Evolutionary conservation across 2,797 vertebrate species (phyloP).

Genomic region (Syndactyla subalaris): DNA sequence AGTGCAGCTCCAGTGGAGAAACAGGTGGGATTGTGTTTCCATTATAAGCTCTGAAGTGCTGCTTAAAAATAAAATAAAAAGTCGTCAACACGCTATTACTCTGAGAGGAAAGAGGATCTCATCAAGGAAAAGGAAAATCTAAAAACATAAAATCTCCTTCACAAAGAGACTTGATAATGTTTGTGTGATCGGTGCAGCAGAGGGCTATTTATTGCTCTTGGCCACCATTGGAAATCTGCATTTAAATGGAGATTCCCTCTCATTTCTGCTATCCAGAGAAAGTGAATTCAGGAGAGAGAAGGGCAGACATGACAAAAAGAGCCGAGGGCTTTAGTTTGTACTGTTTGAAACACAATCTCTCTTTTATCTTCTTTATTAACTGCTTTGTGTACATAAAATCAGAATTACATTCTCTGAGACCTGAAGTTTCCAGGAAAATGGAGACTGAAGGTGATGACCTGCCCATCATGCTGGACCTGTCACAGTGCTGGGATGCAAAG

Average conservation of each 20-base stretch:
- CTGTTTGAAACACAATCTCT: constrained; percentile 18
- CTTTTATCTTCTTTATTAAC: constrained; percentile 47
- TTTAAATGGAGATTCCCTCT: constrained; percentile 61
- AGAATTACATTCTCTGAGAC: background rate
- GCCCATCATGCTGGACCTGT: rapidly evolving
- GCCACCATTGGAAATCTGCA: constrained; percentile 58
- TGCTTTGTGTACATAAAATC: constrained; percentile 20
- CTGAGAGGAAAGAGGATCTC: constrained; percentile 19
- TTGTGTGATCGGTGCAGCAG: background rate
- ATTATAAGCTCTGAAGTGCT: constrained; percentile 17
- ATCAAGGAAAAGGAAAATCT: background rate
- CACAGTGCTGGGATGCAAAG: background rate
- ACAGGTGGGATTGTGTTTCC: constrained; percentile 15
- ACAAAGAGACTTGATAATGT: constrained; percentile 29
- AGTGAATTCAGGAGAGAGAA: background rate
- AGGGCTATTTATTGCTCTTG: constrained; percentile 39
- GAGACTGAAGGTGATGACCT: background rate
- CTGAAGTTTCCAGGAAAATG: background rate
- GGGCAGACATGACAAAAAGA: background rate
- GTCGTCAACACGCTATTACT: background rate
- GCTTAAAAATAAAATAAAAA: constrained; percentile 53
- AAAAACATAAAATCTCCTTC: constrained; percentile 23
- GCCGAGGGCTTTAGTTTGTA: constrained; percentile 18
- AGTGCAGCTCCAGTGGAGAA: constrained; percentile 11
- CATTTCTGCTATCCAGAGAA: constrained; percentile 4